phyloP scores from a whole-genome alignment of 2,113 vertebrate genomes.

The Trematomus loennbergii region DNA sequence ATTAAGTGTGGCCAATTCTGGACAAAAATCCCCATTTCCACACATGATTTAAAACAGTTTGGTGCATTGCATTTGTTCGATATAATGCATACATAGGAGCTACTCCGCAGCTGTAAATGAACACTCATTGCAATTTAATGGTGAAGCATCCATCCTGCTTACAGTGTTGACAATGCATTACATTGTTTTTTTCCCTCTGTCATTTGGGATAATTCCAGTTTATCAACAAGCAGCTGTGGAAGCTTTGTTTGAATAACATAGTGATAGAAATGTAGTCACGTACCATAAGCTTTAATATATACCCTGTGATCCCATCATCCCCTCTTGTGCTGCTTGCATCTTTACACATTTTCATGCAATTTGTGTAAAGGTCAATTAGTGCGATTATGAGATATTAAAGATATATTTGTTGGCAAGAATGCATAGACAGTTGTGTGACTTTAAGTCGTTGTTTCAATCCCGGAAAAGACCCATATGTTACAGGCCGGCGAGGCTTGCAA shows the following conservation, averaged over 20 bases:
- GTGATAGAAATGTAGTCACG: background rate
- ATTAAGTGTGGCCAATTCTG: background rate
- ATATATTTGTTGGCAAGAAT: background rate
- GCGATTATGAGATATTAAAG: background rate
- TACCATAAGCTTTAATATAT: background rate
- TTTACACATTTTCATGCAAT: background rate
- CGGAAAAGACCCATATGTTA: too few relatives aligned
- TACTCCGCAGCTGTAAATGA: background rate
- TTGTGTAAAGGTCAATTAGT: background rate
- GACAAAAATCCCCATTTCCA: background rate
- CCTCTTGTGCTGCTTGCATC: background rate
- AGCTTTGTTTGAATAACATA: background rate
- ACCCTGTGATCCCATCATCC: background rate
- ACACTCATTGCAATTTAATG: background rate
- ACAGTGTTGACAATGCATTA: conserved; percentile 2
- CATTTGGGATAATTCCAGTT: background rate
- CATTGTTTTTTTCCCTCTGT: background rate
- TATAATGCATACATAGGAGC: background rate
- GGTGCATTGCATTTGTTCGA: background rate
- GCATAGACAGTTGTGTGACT: background rate
- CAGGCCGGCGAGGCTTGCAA: too few relatives aligned
- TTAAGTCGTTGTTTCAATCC: too few relatives aligned
- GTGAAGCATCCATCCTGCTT: background rate
- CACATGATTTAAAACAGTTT: background rate
- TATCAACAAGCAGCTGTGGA: background rate